These are phyloP conservation scores for Subacronicta megacephala DNA, from an alignment of 2,888 invertebrate genomes.

Conservation along the genomic window DNA sequence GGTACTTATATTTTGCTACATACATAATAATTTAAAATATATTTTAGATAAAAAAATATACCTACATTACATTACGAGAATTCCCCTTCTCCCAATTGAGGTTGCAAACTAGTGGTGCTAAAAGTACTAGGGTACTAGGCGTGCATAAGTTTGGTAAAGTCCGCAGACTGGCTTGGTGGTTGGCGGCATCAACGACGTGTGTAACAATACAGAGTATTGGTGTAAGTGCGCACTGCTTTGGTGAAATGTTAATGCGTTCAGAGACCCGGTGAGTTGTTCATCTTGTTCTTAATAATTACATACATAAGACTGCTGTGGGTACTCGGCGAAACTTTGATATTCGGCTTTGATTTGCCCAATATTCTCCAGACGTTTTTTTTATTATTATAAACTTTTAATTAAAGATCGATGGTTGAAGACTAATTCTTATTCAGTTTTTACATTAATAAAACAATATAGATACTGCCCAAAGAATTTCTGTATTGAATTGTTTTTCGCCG, in stretches of 20 bases:
- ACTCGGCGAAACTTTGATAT: constrained; percentile 28
- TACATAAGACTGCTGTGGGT: constrained; percentile 52
- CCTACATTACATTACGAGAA: background rate
- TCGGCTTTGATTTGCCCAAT: constrained; percentile 1
- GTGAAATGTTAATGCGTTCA: constrained; percentile 88
- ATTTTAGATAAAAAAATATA: no score
- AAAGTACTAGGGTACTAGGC: constrained; percentile 83
- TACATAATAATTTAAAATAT: no score
- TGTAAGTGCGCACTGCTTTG: constrained; percentile 89
- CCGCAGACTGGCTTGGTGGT: constrained; percentile 88
- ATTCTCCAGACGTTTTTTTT: constrained; percentile 10
- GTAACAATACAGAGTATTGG: constrained; percentile 82
- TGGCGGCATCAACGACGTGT: constrained; percentile 83
- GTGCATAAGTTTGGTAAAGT: constrained; percentile 86
- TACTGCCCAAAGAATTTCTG: background rate
- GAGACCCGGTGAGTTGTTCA: constrained; percentile 87
- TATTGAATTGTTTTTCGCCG: constrained; percentile 24
- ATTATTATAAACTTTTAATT: no score
- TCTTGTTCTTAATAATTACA: constrained; percentile 82
- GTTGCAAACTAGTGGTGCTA: constrained; percentile 76
- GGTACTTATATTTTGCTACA: no score
- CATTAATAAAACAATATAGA: no score
- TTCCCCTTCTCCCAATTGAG: constrained; percentile 63
- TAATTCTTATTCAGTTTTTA: no score
- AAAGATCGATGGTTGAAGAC: no score